Conservation (phyloP, 2,888 invertebrate genomes). For the Laspeyria flexula region DNA sequence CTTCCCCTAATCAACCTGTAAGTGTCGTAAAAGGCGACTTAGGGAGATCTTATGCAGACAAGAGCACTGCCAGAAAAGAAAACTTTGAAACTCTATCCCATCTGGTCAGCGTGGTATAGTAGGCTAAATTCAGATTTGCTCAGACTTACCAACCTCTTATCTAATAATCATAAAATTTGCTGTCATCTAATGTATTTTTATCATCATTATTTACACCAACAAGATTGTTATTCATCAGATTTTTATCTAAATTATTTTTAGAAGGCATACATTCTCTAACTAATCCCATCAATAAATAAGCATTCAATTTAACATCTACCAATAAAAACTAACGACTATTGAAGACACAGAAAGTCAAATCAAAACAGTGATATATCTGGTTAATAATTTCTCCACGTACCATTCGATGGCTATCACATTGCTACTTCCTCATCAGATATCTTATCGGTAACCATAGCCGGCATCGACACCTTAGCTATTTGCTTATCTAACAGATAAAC, state of each 20-base stretch:
- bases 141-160: too few species aligned
- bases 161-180: too few species aligned
- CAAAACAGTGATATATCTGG: background rate
- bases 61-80: too few species aligned
- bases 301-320: background rate
- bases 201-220: background rate
- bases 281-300: background rate
- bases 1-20: too few species aligned
- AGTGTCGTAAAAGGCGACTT: too few species aligned
- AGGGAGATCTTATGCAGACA: too few species aligned
- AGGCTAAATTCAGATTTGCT: too few species aligned
- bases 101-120: too few species aligned
- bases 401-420: conserved; percentile 33
- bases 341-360: conserved; percentile 2
- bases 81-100: too few species aligned
- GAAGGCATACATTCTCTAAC: background rate
- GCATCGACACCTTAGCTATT: conserved; percentile 47
- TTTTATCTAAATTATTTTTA: conserved; percentile 1
- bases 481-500: conserved; percentile 47
- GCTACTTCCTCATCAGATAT: conserved; percentile 52
- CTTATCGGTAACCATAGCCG: conserved; percentile 45
- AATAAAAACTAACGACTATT: background rate
- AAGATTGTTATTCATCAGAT: background rate
- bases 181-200: background rate
- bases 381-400: conserved; percentile 23